Evolutionary conservation across 2,888 invertebrate species (phyloP).

Genomic region (Athalia rosae): DNA sequence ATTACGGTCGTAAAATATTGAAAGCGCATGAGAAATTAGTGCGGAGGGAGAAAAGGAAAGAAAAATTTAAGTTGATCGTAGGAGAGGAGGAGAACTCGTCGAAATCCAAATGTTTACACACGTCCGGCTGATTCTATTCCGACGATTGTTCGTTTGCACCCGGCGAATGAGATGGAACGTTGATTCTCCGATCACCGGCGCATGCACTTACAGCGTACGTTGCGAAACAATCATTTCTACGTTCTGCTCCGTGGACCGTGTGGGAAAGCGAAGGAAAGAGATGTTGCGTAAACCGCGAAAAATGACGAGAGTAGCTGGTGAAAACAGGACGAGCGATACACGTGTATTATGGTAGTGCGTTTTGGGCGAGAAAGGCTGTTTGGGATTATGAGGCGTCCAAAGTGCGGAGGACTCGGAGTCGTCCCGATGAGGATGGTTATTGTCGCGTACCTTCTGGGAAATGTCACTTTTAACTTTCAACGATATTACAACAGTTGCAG

Average conservation of each 20-base stretch:
- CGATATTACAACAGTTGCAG: neutral
- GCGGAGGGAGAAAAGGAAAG: slow-evolving; percentile 11
- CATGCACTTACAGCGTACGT: no score
- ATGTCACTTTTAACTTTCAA: slow-evolving; percentile 29
- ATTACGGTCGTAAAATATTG: slow-evolving; percentile 36
- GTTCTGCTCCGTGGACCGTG: no score
- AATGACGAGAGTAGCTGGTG: no score
- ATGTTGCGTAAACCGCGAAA: no score
- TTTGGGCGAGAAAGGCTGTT: neutral
- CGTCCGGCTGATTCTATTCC: no score
- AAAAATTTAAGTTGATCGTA: slow-evolving; percentile 25
- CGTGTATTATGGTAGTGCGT: no score
- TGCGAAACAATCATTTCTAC: no score
- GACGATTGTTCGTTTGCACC: no score
- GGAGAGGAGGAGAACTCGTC: slow-evolving; percentile 18
- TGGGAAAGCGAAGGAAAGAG: no score
- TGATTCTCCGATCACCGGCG: no score
- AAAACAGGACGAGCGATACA: neutral
- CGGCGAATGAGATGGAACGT: no score
- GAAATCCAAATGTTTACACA: slow-evolving; percentile 7
- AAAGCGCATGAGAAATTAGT: slow-evolving; percentile 43
- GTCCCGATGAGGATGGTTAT: slow-evolving; percentile 13
- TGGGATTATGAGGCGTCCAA: no score
- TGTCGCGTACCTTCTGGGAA: slow-evolving; percentile 38
- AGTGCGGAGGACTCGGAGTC: slow-evolving; percentile 5